Percentiles rank a stretch among this genome's conserved stretches.
These are phyloP conservation scores for Dolichomitus sp. DNA, from an alignment of 2,888 invertebrate genomes.

Conservation along the genomic window DNA sequence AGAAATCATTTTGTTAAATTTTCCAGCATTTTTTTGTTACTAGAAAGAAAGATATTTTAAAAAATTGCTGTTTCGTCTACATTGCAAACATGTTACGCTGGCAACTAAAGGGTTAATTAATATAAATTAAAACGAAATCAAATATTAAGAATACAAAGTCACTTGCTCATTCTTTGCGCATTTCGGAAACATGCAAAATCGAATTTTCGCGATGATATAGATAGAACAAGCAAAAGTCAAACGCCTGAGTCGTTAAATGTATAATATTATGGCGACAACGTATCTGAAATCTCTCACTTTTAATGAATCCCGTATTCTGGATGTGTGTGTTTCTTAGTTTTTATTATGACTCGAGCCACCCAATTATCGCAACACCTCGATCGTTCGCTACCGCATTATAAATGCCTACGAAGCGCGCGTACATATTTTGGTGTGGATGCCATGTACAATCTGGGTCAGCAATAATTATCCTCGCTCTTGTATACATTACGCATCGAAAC, in stretches of 20 bases:
- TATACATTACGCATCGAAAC: constrained; percentile 3
- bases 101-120: neutral
- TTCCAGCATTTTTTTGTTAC: too few species aligned
- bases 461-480: constrained; percentile 26
- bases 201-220: neutral
- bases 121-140: neutral
- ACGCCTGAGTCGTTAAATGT: neutral
- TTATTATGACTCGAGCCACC: neutral
- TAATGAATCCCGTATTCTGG: constrained; percentile 2
- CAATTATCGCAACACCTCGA: constrained; percentile 22
- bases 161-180: neutral
- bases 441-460: constrained; percentile 22
- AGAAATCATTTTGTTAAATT: too few species aligned
- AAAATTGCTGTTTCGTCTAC: too few species aligned
- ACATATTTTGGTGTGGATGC: neutral
- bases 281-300: neutral
- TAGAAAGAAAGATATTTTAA: too few species aligned
- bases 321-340: neutral
- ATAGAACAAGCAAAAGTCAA: neutral
- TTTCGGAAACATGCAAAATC: too few species aligned
- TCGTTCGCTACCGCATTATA: constrained; percentile 10
- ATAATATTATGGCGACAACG: neutral
- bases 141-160: too few species aligned
- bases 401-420: neutral
- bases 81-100: too few species aligned